Conservation (phyloP, 2,797 vertebrate genomes). For the Pelodytes ibericus region DNA sequence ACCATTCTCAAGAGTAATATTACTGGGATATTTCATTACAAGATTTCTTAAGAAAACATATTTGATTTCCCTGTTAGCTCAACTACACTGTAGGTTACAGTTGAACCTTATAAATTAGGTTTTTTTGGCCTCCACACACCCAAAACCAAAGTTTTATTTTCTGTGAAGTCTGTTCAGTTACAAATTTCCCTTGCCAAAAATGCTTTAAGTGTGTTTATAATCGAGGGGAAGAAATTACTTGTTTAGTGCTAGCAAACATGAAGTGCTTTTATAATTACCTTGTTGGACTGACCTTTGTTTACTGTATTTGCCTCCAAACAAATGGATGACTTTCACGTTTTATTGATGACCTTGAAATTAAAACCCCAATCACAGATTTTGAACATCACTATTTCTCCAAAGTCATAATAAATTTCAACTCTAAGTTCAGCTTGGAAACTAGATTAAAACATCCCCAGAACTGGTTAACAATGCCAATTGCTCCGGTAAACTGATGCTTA, state of each 20-base stretch:
- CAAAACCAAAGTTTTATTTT: constrained; percentile 48
- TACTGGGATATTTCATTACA: constrained; percentile 47
- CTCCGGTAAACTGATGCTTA: too few species aligned
- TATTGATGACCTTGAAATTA: constrained; percentile 32
- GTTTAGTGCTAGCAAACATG: constrained; percentile 39
- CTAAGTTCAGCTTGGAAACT: background rate
- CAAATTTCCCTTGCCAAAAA: constrained; percentile 45
- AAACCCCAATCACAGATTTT: constrained; percentile 22
- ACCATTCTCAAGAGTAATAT: constrained; percentile 42
- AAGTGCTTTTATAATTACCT: constrained; percentile 42
- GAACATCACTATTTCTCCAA: constrained; percentile 13
- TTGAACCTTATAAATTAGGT: constrained; percentile 52
- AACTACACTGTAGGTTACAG: constrained; percentile 48
- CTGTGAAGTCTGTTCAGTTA: constrained; percentile 50
- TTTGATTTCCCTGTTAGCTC: constrained; percentile 45
- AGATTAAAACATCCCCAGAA: background rate
- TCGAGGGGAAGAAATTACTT: constrained; percentile 45
- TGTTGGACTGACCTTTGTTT: constrained; percentile 24
- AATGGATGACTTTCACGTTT: constrained; percentile 12
- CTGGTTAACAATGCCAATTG: too few species aligned
- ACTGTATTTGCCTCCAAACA: constrained; percentile 18
- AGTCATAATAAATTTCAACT: constrained; percentile 18
- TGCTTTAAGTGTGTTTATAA: constrained; percentile 50
- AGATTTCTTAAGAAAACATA: constrained; percentile 53
- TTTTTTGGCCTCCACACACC: constrained; percentile 49